Base-by-base conservation (phyloP, 2,113 vertebrate genomes). In the Patagioenas fasciata region DNA sequence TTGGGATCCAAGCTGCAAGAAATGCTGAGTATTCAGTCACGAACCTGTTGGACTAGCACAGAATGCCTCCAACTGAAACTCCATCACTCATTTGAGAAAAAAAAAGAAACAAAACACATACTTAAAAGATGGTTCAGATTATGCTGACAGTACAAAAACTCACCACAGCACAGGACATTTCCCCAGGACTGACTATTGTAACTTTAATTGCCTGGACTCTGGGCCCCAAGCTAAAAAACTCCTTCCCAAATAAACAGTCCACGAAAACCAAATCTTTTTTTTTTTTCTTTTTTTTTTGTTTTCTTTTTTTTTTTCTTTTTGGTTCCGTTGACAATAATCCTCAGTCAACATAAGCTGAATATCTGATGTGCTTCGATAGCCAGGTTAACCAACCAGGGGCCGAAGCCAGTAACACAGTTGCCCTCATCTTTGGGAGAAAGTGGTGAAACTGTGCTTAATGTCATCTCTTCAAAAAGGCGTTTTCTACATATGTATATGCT, bases 351-450 rank as follows among this genome's bases (percentile, higher is more conserved):
- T 40, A 84, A 82, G 61, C 34, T 53, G 86, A 74, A 11, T 42
- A 91, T 54, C 74, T 57, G 32, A 4, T 29, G 28, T 40, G 32
- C 19, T 75, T 86, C 69, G 64, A 80, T 21, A 56, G 4, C 11
- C 26, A 56, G 23, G 31, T 56, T 86, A 65, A 80, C n/a, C 80
- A 86, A 24, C 17, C 31, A 61, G 34, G 24, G 34, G 70, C 9
- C 65, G 50, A 81, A 94, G 66, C 16, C 53, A 87, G 36, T 34
- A 91, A 93, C 1, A 2, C 32, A 58, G 78, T 8, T 62, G 61
- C 53, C 75, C 72, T 83, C 90, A 48, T 70, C 83, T 81, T 84
- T 72, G 61, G 78, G 53, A 93, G 83, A 94, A 92, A 84, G 80
- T 84, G 73, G 89, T 89, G 88, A 93, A 89, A 94, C 74, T 89